Percentiles rank a stretch among this genome's conserved stretches.
Evolutionary conservation across 2,888 invertebrate species (phyloP).

Genomic region (Drosophila monieri): DNA sequence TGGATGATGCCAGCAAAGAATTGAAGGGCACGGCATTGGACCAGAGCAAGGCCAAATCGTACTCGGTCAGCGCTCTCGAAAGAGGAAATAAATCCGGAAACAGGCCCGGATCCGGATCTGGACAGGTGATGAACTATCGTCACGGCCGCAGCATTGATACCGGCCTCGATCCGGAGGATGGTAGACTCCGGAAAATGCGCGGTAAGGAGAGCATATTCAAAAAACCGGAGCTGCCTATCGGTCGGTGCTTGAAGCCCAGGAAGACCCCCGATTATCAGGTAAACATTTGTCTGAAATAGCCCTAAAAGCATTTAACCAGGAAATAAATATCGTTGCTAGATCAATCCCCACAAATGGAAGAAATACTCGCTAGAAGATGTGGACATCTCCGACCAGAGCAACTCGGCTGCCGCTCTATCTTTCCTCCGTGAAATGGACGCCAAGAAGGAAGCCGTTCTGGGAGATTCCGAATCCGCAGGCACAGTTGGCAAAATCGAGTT

Average conservation of each 20-base stretch:
- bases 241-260: conserved; percentile 85
- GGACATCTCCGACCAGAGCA: conserved; percentile 91
- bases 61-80: conserved; percentile 82
- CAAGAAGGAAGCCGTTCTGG: conserved; percentile 81
- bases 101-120: conserved; percentile 17
- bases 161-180: conserved; percentile 45
- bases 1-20: conserved; percentile 87
- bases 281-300: conserved; percentile 27
- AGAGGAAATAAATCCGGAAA: conserved; percentile 77
- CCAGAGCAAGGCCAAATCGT: conserved; percentile 69
- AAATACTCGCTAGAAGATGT: conserved; percentile 93
- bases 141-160: conserved; percentile 36
- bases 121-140: conserved; percentile 71
- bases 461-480: conserved; percentile 2
- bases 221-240: conserved; percentile 88
- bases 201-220: conserved; percentile 91
- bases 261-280: conserved; percentile 85
- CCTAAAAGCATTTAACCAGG: not conserved
- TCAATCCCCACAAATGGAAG: conserved; percentile 92
- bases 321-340: conserved; percentile 80
- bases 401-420: conserved; percentile 91
- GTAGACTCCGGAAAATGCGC: conserved; percentile 72
- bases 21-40: conserved; percentile 83
- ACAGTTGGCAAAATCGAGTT: conserved; percentile 75
- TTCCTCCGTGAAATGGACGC: conserved; percentile 89